Conservation (phyloP, 2,113 vertebrate species). For the Oncorhynchus nerka region DNA sequence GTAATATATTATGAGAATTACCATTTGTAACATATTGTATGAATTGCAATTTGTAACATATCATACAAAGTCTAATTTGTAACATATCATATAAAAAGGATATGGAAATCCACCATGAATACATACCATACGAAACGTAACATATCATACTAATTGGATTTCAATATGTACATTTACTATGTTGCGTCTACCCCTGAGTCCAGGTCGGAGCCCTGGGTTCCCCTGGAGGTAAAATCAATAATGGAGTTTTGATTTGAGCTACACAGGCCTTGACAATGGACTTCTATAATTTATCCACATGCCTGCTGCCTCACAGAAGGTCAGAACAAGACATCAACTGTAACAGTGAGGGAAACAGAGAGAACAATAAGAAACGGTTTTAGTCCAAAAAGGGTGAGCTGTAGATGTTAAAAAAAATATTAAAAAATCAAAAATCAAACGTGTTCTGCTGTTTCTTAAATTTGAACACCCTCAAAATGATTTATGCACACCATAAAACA, state of each 20-base stretch:
- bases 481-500: constrained; percentile 16
- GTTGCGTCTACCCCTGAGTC: too few species aligned
- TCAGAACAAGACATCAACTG: constrained; percentile 65
- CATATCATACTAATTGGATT: too few species aligned
- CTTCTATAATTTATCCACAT: constrained; percentile 69
- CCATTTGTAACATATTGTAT: too few species aligned
- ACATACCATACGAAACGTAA: too few species aligned
- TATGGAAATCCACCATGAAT: too few species aligned
- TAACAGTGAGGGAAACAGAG: constrained; percentile 65
- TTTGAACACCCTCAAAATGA: constrained; percentile 32
- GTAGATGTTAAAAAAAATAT: too few species aligned
- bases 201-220: constrained; percentile 63
- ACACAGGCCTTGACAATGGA: constrained; percentile 76
- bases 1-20: too few species aligned
- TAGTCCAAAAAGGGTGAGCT: constrained; percentile 11
- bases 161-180: too few species aligned
- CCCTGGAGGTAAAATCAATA: constrained; percentile 75
- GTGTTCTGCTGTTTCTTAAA: constrained; percentile 24
- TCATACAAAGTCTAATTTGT: too few species aligned
- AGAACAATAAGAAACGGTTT: constrained; percentile 66
- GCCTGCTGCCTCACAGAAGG: constrained; percentile 70
- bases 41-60: too few species aligned
- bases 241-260: constrained; percentile 69
- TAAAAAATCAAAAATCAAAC: constrained; percentile 2
- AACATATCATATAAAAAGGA: too few species aligned